Conservation (phyloP, 2,888 invertebrate species). For the Chesias legatella region DNA sequence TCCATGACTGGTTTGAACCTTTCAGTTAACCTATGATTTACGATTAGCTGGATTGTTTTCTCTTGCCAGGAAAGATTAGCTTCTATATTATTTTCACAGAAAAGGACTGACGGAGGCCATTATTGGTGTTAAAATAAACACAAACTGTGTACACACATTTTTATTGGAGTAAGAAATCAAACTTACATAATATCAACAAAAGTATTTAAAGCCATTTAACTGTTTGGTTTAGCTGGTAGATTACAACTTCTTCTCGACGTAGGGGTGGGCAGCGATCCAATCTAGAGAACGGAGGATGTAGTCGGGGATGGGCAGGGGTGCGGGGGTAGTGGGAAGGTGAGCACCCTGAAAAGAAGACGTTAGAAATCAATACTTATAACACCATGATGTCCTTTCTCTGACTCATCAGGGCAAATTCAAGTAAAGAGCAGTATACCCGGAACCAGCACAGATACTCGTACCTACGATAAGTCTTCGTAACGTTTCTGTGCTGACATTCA, state of each 20-base stretch:
- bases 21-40: no score
- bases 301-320: slow-evolving; percentile 67
- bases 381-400: no score
- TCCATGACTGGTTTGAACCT: no score
- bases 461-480: no score
- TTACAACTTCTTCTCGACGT: slow-evolving; percentile 35
- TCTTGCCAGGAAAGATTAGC: no score
- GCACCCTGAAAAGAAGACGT: slow-evolving; percentile 49
- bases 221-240: slow-evolving; percentile 20
- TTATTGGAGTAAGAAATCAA: slow-evolving; percentile 31
- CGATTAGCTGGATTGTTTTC: no score
- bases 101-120: background rate
- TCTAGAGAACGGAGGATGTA: slow-evolving; percentile 63
- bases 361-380: no score
- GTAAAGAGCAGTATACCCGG: no score
- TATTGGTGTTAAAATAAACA: slow-evolving; percentile 4
- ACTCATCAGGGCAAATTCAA: no score
- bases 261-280: slow-evolving; percentile 70
- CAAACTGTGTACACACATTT: slow-evolving; percentile 24
- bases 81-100: no score
- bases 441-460: no score
- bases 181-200: slow-evolving; percentile 34
- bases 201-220: slow-evolving; percentile 36
- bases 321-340: slow-evolving; percentile 53
- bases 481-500: no score